A percentile compares a stretch with the other conserved stretches of the same genome.
Conservation (phyloP, 2,797 vertebrate genomes). For the Artibeus jamaicensis region DNA sequence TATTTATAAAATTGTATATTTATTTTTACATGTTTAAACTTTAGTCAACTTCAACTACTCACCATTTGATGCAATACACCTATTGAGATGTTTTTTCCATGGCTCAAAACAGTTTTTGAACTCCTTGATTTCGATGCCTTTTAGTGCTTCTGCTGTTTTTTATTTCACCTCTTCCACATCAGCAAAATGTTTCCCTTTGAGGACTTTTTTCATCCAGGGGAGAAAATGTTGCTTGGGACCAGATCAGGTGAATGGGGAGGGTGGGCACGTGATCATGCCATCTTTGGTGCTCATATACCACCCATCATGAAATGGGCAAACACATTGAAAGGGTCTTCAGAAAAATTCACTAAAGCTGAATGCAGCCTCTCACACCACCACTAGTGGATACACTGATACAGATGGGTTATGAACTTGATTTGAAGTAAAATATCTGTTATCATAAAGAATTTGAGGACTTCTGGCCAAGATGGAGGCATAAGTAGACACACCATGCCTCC, state of each 20-base stretch:
- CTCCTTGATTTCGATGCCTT: neutral
- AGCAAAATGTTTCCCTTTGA: neutral
- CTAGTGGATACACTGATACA: too few relatives aligned
- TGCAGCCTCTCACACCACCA: neutral
- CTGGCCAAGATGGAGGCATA: too few relatives aligned
- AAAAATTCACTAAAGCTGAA: neutral
- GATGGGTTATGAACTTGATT: too few relatives aligned
- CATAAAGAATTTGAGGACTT: too few relatives aligned
- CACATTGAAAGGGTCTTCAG: neutral
- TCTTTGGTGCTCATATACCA: neutral
- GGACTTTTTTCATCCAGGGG: neutral
- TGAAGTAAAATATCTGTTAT: too few relatives aligned
- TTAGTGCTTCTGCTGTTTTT: neutral
- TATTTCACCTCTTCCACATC: neutral
- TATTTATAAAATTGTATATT: neutral
- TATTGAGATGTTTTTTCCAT: neutral
- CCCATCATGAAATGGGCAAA: neutral
- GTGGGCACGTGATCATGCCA: neutral
- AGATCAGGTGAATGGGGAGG: neutral
- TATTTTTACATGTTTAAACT: neutral
- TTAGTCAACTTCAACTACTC: neutral
- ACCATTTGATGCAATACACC: neutral
- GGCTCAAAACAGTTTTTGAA: neutral
- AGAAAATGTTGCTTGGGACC: neutral
- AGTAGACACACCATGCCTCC: too few relatives aligned